Evolutionary conservation across 2,113 vertebrate species (phyloP), one percentile per base, ranked within the genome.

Genomic region (Syngnathus typhle): DNA sequence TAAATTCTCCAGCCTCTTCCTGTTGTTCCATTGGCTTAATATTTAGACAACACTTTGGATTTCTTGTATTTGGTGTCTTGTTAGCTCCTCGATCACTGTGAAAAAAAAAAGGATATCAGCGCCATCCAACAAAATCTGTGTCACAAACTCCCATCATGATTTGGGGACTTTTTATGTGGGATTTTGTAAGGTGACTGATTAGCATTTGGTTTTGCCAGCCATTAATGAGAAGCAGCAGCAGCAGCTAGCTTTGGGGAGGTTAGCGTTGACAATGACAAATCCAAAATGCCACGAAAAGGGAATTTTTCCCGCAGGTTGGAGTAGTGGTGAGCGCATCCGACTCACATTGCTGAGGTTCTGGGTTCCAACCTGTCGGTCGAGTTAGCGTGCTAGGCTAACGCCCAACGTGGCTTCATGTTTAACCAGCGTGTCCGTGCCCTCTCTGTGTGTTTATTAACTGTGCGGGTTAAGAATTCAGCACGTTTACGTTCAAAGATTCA

Each of bases 381-480:
- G 43, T 64, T 64, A 47, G 44, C 62, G 16, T 6, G 6, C 47
- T n/a, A 41, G 39, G 10, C 15, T 59, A 13, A 41, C 27, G 39
- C 7, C 19, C 18, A 51, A 15, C 18, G 5, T 23, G 36, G 36
- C 49, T 52, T 54, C 32, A 39, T 54, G n/a, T 65, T 52, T 54
- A 65, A 54, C 13, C 21, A 27, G 54, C 5, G 11, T 38, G 27
- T 18, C 32, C 4, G 13, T 44, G 39, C 44, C 38, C 5, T 5
- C 16, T 9, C 56, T 21, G 0, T 56, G 51, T 46, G 9, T 75
- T 64, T 44, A 67, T 72, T 72, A 43, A 70, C 64, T 60, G 58
- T 49, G 0, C 9, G 36, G 43, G 74, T 81, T 66, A 75, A 66
- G 54, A 55, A 69, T 70, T 64, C 27, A 7, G 63, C 63, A 64